Evolutionary conservation across 2,113 vertebrate species (phyloP), one percentile per base, ranked within the genome.

Genomic region (Centropus bengalensis): DNA sequence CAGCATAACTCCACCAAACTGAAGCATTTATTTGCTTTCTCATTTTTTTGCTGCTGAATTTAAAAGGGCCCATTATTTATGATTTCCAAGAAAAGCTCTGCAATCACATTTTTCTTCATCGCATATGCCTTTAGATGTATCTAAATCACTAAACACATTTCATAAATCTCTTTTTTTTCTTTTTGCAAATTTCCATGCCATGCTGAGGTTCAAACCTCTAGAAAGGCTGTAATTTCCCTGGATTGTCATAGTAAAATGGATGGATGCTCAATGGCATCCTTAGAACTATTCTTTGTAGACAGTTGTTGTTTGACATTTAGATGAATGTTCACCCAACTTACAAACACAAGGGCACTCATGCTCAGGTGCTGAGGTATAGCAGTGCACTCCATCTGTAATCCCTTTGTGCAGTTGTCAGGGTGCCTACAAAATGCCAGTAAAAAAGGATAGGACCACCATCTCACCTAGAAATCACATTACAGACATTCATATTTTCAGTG

Each of bases 1-100:
- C 23, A 62, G 28, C 8, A 11, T 33, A 86, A 92, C n/a, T 91
- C 17, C 22, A 13, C 6, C 15, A 51, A 47, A 80, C 8, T 30
- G 55, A 82, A 66, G 63, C 16, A 80, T 19, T 79, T 75, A 55
- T 14, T 86, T 92, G 52, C 68, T 83, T 87, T 88, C 58, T 89
- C 49, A 47, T 12, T 15, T 66, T 76, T 79, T 86, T 93, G 20
- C 42, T 73, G 38, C 36, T 86, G 20, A 26, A 73, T 91, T 85
- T 33, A 45, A 87, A 82, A 79, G 62, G 42, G 10, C 23, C 38
- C 52, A 30, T 55, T 89, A 82, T 47, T 3, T 9, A 69, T 30
- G 52, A 86, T 88, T 93, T 89, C 85, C 64, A 86, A 60, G 56
- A 83, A 93, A 91, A 81, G 47, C 16, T 83, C 68, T 23, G 21